These are phyloP conservation scores for Apus apus DNA, from an alignment of 2,113 vertebrate species.

Conservation along the genomic window DNA sequence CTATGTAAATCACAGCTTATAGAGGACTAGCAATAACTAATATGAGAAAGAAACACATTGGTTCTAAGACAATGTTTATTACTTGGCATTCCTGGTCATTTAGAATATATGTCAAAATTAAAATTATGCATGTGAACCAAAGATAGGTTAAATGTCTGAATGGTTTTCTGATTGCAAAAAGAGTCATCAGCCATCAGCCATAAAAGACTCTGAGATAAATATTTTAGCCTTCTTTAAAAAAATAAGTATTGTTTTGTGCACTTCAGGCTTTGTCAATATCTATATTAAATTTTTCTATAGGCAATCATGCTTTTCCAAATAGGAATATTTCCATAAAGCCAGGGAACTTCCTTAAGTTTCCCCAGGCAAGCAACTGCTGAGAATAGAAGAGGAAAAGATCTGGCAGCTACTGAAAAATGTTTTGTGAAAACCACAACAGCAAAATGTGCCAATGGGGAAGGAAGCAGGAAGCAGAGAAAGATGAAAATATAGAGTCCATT, in stretches of 20 bases:
- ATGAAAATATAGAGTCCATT: background rate
- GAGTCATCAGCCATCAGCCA: background rate
- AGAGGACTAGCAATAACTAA: conserved; percentile 19
- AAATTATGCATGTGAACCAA: background rate
- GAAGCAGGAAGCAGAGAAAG: background rate
- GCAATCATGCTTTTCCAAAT: background rate
- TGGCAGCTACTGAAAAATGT: background rate
- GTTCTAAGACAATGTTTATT: background rate
- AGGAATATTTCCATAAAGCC: background rate
- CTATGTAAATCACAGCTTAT: conserved; percentile 55
- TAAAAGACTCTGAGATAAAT: background rate
- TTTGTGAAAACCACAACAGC: background rate
- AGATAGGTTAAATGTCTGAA: background rate
- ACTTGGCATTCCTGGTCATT: background rate
- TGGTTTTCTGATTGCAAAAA: background rate
- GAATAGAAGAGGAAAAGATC: background rate
- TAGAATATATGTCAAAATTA: background rate
- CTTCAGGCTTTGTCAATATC: background rate
- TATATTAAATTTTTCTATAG: background rate
- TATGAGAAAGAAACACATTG: background rate
- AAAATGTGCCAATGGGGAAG: background rate
- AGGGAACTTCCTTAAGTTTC: background rate
- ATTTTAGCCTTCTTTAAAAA: background rate
- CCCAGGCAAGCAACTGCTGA: background rate
- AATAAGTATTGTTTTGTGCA: background rate